Percentiles rank a stretch among this genome's conserved stretches.
These are phyloP conservation scores for Lethrus apterus DNA, from an alignment of 1,140 invertebrate genomes.

Conservation along the genomic window DNA sequence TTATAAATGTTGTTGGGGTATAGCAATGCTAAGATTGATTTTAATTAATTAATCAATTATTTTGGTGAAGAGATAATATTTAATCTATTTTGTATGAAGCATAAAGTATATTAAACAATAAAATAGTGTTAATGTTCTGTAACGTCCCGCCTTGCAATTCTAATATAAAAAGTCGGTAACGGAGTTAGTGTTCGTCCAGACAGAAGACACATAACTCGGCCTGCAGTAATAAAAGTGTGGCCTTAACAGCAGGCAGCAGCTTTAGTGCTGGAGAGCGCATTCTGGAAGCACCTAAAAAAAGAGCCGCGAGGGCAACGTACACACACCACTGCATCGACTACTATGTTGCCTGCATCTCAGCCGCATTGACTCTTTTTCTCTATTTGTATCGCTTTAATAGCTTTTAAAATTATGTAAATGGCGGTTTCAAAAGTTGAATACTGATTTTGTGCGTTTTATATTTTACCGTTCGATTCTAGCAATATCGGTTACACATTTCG, in stretches of 20 bases:
- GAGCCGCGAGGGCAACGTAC: slow-evolving; percentile 9
- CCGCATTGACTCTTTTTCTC: slow-evolving; percentile 14
- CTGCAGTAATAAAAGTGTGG: slow-evolving; percentile 21
- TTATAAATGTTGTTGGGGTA: too few species aligned
- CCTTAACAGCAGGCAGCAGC: slow-evolving; percentile 20
- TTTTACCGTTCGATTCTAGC: too few species aligned
- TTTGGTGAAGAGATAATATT: too few species aligned
- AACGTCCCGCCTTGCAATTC: slow-evolving; percentile 4
- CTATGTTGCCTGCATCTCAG: slow-evolving; percentile 13
- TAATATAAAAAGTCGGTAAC: slow-evolving; percentile 1
- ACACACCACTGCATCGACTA: slow-evolving; percentile 17
- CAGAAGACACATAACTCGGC: slow-evolving; percentile 24
- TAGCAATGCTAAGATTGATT: too few species aligned
- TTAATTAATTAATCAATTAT: too few species aligned
- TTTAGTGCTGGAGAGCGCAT: slow-evolving; percentile 17
- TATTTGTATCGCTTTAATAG: slow-evolving; percentile 12
- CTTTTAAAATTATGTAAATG: slow-evolving; percentile 14
- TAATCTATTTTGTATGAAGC: too few species aligned
- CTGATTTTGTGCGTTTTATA: background rate
- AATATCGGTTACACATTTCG: too few species aligned
- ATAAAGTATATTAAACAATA: too few species aligned
- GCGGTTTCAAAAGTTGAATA: background rate
- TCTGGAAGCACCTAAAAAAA: slow-evolving; percentile 18
- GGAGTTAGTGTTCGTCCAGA: slow-evolving; percentile 20
- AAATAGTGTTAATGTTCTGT: slow-evolving; percentile 15